Base-by-base conservation (phyloP, 1,140 invertebrate species). In the Bombus difficillimus region DNA sequence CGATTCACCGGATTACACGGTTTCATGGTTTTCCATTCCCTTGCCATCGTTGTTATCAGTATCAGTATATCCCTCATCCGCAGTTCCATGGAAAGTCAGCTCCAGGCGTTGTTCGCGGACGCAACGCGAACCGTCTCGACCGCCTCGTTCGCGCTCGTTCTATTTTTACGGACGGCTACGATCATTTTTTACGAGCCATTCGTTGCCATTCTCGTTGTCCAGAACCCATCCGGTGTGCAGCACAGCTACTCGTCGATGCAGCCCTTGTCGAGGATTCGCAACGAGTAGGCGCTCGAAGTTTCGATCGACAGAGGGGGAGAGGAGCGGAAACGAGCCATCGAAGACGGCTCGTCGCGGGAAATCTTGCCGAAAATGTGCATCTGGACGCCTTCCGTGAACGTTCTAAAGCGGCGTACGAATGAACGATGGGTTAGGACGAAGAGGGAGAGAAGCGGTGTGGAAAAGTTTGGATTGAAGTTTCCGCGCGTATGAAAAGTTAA, bases 391-490 rank as follows among this genome's bases (percentile, higher is more conserved):
- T 66, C 32, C 76, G 66, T 15, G 79, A 75, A 72, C 64, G 22
- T 3, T 32, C 13, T 43, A 28, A 28, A 9, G n/a, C 73, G 37
- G 4, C 15, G 0, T n/a, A 10, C 6, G 8, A 34, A 37, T 62
- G 69, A 75, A 75, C 25, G 39, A 59, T 37, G 80, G 25, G 18
- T n/a, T 28, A 18, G 41, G 28, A 28, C 5, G 64, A 53, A 13
- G 28, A n/a, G 68, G 32, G 18, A 43, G 39, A 25, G 13, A 28
- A 76, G 62, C 76, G 81, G 87, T 76, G 25, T 28, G 34, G 39
- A 72, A 92, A 93, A 92, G 91, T 93, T 93, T 86, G 87, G 86
- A 92, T 93, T 89, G 91, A 94, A 93, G 91, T 94, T 93, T 90
- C 87, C 88, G 71, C 69, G 88, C 87, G 88, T 87, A 87, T 87